Percentiles rank a stretch among this genome's conserved stretches.
Evolutionary conservation across 2,113 vertebrate species (phyloP).

Genomic region (Poeciliopsis retropinna): DNA sequence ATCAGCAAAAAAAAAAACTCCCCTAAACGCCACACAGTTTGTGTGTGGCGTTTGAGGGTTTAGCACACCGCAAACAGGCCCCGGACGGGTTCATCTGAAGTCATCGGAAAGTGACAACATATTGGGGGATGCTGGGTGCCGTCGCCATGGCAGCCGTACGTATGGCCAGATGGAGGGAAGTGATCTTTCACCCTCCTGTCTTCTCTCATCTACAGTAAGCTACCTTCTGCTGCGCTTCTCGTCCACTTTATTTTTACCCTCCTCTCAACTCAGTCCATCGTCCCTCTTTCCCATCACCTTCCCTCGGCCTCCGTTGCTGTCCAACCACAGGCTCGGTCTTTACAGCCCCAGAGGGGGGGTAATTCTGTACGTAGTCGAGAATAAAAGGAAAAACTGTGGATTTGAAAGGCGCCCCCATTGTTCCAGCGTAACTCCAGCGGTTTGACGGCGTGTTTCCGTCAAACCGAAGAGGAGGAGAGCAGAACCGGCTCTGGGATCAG

Average conservation of each 20-base stretch:
- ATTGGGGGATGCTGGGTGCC: slow-evolving; percentile 4
- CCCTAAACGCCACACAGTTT: background rate
- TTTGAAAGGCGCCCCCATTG: slow-evolving; percentile 65
- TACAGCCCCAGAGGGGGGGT: slow-evolving; percentile 48
- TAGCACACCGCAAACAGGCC: background rate
- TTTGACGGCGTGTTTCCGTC: slow-evolving; percentile 55
- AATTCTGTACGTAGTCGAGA: slow-evolving; percentile 31
- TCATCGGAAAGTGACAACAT: slow-evolving; percentile 18
- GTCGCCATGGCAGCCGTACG: slow-evolving; percentile 46
- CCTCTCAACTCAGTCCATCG: background rate
- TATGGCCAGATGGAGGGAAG: slow-evolving; percentile 62
- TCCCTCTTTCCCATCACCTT: background rate
- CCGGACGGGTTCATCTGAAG: slow-evolving; percentile 31
- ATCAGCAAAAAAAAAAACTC: slow-evolving; percentile 56
- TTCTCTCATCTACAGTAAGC: slow-evolving; percentile 32
- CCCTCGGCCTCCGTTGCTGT: slow-evolving; percentile 21
- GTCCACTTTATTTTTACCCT: slow-evolving; percentile 4
- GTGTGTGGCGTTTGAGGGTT: background rate
- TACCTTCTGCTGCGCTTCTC: slow-evolving; percentile 15
- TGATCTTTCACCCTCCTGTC: slow-evolving; percentile 56
- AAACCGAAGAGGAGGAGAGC: slow-evolving; percentile 41
- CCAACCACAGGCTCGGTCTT: slow-evolving; percentile 38
- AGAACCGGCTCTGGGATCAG: slow-evolving; percentile 36
- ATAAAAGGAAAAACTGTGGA: slow-evolving; percentile 56
- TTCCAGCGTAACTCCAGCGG: slow-evolving; percentile 49